phyloP scores from a whole-genome alignment of 2,888 invertebrate species.

The Platycnemis pennipes region DNA sequence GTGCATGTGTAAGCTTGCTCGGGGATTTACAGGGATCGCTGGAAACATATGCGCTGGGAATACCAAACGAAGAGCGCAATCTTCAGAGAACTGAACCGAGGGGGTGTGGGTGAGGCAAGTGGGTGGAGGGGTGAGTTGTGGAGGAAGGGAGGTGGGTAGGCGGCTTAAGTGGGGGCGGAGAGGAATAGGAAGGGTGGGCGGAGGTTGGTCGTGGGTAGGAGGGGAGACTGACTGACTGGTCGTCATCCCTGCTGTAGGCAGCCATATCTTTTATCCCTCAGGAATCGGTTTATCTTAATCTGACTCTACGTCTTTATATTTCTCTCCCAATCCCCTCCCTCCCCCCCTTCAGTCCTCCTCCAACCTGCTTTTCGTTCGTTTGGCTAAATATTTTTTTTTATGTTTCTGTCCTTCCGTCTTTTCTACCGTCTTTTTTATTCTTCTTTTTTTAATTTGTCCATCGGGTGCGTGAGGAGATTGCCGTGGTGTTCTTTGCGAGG shows the following conservation, averaged over 20 bases:
- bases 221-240: conserved; percentile 62
- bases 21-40: conserved; percentile 66
- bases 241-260: conserved; percentile 51
- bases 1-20: neutral
- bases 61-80: conserved; percentile 61
- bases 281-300: conserved; percentile 67
- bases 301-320: conserved; percentile 67
- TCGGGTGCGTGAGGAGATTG: conserved; percentile 50
- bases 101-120: neutral
- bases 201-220: neutral
- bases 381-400: neutral
- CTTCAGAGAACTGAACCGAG: conserved; percentile 45
- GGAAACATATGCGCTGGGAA: conserved; percentile 63
- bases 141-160: neutral
- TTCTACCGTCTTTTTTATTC: neutral
- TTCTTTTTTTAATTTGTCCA: neutral
- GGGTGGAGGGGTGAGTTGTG: neutral
- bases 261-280: conserved; percentile 63
- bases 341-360: neutral
- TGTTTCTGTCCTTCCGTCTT: neutral
- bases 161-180: neutral
- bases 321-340: neutral
- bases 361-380: conserved; percentile 31
- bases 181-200: neutral
- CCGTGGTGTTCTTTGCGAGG: conserved; percentile 5